These are phyloP conservation scores for Chaetophractus vellerosus DNA, from an alignment of 2,797 vertebrate species.

Conservation along the genomic window DNA sequence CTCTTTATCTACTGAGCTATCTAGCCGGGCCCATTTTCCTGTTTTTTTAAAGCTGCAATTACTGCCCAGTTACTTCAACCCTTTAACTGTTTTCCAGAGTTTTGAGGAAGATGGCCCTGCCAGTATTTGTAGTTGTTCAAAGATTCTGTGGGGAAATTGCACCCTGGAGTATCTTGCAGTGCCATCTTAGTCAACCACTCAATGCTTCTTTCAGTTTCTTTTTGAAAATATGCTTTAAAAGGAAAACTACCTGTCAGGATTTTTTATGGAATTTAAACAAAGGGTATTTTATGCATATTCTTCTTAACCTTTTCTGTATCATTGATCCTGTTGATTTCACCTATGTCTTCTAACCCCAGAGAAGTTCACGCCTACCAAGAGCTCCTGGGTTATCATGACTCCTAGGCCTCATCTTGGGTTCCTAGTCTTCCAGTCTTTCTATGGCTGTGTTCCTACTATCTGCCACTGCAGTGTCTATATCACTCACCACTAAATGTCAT, in stretches of 20 bases:
- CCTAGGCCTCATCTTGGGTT: not conserved
- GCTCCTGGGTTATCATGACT: not conserved
- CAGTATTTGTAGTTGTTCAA: no score
- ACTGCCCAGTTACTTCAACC: no score
- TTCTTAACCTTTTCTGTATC: not conserved
- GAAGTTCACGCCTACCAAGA: not conserved
- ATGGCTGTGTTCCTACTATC: not conserved
- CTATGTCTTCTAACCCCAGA: not conserved
- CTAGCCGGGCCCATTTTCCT: no score
- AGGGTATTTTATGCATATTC: not conserved
- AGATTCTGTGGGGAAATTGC: no score
- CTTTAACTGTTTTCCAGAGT: no score
- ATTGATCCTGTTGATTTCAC: not conserved
- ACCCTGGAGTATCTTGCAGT: no score
- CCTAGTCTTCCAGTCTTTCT: not conserved
- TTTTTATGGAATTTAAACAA: not conserved
- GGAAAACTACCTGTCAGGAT: not conserved
- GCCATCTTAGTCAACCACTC: no score
- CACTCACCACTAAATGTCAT: not conserved
- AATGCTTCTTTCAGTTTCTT: not conserved
- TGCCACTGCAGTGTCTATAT: no score
- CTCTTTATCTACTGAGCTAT: no score
- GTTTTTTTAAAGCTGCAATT: no score
- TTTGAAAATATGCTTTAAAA: not conserved
- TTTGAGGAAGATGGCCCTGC: no score